Percentiles rank a stretch among this genome's conserved stretches.
Conservation (phyloP, 1,140 invertebrate genomes). For the Lasioglossum baleicum region DNA sequence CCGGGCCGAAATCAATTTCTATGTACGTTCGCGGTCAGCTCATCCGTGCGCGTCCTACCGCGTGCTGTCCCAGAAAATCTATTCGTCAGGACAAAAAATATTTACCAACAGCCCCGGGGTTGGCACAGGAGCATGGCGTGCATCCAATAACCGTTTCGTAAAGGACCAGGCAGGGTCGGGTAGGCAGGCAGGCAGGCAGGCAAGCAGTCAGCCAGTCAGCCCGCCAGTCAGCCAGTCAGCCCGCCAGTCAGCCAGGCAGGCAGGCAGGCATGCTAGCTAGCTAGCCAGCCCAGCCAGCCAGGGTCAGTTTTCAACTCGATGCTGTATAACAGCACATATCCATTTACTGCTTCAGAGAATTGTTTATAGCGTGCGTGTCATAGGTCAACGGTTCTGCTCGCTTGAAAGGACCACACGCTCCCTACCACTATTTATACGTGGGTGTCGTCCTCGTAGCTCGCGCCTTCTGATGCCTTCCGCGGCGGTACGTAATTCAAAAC, state of each 20-base stretch:
- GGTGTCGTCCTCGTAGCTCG: constrained; percentile 30
- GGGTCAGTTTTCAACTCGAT: constrained; percentile 64
- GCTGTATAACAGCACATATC: constrained; percentile 64
- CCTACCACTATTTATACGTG: constrained; percentile 39
- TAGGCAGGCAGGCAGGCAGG: not conserved
- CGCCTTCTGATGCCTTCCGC: not conserved
- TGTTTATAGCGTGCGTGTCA: constrained; percentile 70
- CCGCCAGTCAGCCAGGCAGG: too few species aligned
- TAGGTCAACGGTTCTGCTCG: constrained; percentile 54
- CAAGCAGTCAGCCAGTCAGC: too few species aligned
- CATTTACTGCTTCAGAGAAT: constrained; percentile 65
- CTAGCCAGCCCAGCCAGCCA: constrained; percentile 4
- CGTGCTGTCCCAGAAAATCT: constrained; percentile 52
- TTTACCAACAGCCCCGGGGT: constrained; percentile 54
- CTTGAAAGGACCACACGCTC: constrained; percentile 46
- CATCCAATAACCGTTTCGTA: constrained; percentile 63
- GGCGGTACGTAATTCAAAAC: constrained; percentile 35
- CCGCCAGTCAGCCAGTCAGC: too few species aligned
- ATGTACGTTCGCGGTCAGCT: constrained; percentile 27
- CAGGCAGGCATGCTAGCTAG: not conserved
- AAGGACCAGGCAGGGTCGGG: constrained; percentile 17
- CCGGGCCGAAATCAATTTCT: constrained; percentile 33
- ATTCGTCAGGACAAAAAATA: constrained; percentile 61
- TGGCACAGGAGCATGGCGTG: constrained; percentile 60
- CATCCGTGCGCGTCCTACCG: constrained; percentile 22